These are phyloP conservation scores for Pomacea maculata DNA, from an alignment of 1,140 invertebrate genomes.

Conservation along the genomic window DNA sequence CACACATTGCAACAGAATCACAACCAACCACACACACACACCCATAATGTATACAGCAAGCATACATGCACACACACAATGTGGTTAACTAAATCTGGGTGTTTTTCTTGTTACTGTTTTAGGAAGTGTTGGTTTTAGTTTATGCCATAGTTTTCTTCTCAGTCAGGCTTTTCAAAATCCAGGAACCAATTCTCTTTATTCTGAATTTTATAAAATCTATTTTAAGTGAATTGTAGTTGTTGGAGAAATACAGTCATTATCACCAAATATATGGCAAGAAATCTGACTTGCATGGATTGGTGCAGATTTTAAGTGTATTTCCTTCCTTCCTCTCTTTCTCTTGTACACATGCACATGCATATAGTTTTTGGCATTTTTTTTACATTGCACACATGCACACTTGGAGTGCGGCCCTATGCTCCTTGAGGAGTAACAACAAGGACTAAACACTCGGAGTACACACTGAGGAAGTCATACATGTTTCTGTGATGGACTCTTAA, in stretches of 20 bases:
- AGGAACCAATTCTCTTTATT: no score
- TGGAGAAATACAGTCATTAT: no score
- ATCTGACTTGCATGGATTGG: no score
- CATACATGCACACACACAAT: neutral
- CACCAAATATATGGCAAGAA: no score
- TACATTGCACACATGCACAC: neutral
- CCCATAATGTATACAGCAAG: neutral
- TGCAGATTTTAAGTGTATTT: no score
- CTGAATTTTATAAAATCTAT: no score
- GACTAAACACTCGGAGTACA: neutral
- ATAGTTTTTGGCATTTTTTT: neutral
- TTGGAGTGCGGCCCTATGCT: neutral
- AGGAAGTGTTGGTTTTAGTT: no score
- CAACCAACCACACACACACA: neutral
- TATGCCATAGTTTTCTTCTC: no score
- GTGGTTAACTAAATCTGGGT: conserved; percentile 16
- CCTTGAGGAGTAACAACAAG: no score
- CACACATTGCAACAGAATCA: conserved; percentile 3
- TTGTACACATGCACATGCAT: neutral
- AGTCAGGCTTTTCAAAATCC: no score
- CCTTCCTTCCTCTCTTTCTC: neutral
- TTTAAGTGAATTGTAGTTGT: no score
- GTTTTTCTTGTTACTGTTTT: no score
- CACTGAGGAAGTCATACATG: neutral
- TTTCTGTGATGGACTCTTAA: neutral